Evolutionary conservation across 2,888 invertebrate species (phyloP), one percentile per base, ranked within the genome.

Genomic region (Drosophila acutilabella): DNA sequence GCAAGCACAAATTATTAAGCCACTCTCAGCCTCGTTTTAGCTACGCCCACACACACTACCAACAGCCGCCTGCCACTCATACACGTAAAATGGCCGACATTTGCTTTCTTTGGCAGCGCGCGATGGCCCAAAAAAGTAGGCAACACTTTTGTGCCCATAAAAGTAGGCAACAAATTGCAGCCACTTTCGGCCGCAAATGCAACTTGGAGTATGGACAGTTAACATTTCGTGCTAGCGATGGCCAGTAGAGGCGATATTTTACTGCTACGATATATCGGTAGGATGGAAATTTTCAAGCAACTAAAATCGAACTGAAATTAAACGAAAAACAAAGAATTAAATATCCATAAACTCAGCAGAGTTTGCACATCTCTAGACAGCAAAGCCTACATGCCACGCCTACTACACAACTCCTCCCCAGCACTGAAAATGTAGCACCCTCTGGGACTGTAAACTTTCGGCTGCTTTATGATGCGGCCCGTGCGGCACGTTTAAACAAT

Each of bases 401-500:
- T 16, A n/a, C 36, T n/a, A 7, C 6, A 23, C 23, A 23, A 23
- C 23, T 3, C 42, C 4, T 16, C 13, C 2, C 30, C 13, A 11
- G 0, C 13, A 16, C 3, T 23, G 18, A 33, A 13, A 36, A 13
- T 30, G 10, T 33, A 42, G 45, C 57, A 64, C 18, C 57, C 41
- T 64, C 47, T 52, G 73, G 64, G 74, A 54, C 33, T 36, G 36
- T 73, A 68, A 73, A 73, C 26, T 72, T 73, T 50, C 20, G 14
- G 62, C 62, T 62, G 56, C 56, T 76, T 61, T 68, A 75, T 72
- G 77, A 58, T 60, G 58, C 66, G 66, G 70, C 67, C 72, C 69
- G 56, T 67, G 73, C 70, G 83, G 83, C 81, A 81, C 87, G 81
- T 86, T 81, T 80, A 81, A 81, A 83, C 81, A 87, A 87, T 81